Evolutionary conservation across 2,797 vertebrate species (phyloP), one percentile per base, ranked within the genome.

Genomic region (Delichon dasypus): DNA sequence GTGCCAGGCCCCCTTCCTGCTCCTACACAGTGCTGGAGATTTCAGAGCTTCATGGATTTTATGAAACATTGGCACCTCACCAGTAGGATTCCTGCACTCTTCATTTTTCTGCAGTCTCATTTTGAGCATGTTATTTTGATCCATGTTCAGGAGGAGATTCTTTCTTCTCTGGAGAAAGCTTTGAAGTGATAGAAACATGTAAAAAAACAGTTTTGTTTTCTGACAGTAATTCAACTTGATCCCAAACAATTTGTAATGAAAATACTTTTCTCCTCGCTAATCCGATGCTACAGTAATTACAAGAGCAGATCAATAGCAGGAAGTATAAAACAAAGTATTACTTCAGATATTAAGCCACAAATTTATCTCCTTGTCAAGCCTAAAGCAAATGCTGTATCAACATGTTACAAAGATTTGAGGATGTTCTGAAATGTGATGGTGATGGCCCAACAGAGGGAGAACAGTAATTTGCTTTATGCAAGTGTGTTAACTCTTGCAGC

Each of bases 361-460:
- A 97, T 96, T 90, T 92, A 93, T 97, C 62, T 94, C 62, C 38
- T 76, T 85, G 85, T 89, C 94, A 94, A 90, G 82, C 38, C 50
- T 44, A 55, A 76, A 91, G 67, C 88, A 89, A 94, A 55, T 83
- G 72, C 86, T 92, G 29, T 68, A 79, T 88, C 87, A 94, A 94
- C 55, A 85, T 11, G 42, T 88, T 91, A 88, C 84, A 87, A 65
- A 96, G 74, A 84, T 45, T 66, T 64, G 64, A 88, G 53, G 42
- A 67, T 7, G 4, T 75, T 95, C 73, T 87, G 82, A 88, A 89
- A 64, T 60, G n/a, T 38, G 58, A n/a, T 47, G 81, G 48, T 44
- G 54, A 64, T 67, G 44, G 81, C 34, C 75, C n/a, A 47, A 85
- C 70, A 36, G 44, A 82, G 42, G 20, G 29, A 87, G 50, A 84